phyloP scores from a whole-genome alignment of 2,113 vertebrate genomes.

The Eclectus roratus region DNA sequence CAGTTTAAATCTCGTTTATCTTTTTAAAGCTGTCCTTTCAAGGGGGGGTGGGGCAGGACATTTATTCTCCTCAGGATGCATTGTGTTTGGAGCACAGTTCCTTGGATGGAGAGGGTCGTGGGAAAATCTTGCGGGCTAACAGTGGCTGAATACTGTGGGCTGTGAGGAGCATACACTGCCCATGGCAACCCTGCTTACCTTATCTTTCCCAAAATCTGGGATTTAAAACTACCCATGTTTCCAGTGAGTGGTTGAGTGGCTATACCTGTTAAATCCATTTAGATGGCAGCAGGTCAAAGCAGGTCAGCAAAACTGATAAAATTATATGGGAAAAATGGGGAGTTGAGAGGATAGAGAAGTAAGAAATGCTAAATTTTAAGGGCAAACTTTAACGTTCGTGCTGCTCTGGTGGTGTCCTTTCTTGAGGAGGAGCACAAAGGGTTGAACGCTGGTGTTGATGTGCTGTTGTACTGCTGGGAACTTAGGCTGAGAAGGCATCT shows the following conservation, averaged over 20 bases:
- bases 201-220: neutral
- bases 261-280: neutral
- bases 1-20: neutral
- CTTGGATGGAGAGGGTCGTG: neutral
- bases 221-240: neutral
- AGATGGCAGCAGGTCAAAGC: neutral
- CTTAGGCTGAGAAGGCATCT: neutral
- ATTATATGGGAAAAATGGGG: neutral
- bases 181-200: neutral
- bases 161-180: neutral
- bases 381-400: neutral
- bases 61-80: neutral
- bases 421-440: neutral
- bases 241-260: neutral
- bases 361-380: neutral
- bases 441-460: neutral
- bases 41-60: neutral
- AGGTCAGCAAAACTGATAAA: neutral
- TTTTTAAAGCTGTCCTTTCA: neutral
- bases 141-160: neutral
- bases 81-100: neutral
- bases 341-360: neutral
- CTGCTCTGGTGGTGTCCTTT: neutral
- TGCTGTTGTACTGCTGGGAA: neutral
- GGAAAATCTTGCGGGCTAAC: neutral